Evolutionary conservation across 2,888 invertebrate genomes (phyloP), one percentile per base, ranked within the genome.

Genomic region (Athalia circularis): DNA sequence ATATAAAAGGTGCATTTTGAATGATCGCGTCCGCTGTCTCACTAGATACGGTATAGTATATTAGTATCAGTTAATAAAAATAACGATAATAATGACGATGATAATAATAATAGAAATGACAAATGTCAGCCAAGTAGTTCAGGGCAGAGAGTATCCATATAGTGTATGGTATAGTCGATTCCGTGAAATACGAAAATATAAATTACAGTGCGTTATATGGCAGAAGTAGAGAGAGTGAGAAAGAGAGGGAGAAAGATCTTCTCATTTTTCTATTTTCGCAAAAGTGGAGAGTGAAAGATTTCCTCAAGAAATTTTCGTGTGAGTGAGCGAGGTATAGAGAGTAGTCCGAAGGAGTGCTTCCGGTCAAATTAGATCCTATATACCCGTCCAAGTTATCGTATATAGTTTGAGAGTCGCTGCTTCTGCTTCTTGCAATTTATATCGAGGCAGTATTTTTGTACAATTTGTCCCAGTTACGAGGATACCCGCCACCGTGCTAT

Each of bases 381-480:
- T 81, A 77, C 78, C 78, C 80, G 79, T 29, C 72, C 82, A 54
- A 54, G 54, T 54, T 80, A 83, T 82, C 83, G 81, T 78, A 79
- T 54, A 54, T 29, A 29, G 29, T 29, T 29, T 29, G 29, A 29
- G 29, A 29, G 29, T 29, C 29, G 79, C 80, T 83, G 83, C 83
- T 84, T 84, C 82, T 81, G 29, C 29, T 29, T 29, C 29, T 29
- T 29, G 80, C 83, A 72, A 85, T 86, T 86, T 85, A 82, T 86
- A 84, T 79, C 77, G 59, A n/a, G 62, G 48, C 68, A 84, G 84
- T 86, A 87, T 87, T 87, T 87, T 86, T 85, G 86, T 81, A 82
- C 86, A 85, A 86, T 86, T 87, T 86, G 84, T 84, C 86, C 82
- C 84, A 82, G 83, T 87, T 85, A 85, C 85, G 85, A 85, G 83